These are phyloP conservation scores for Meiosimyza decipiens DNA, from an alignment of 2,888 invertebrate species.

Conservation along the genomic window DNA sequence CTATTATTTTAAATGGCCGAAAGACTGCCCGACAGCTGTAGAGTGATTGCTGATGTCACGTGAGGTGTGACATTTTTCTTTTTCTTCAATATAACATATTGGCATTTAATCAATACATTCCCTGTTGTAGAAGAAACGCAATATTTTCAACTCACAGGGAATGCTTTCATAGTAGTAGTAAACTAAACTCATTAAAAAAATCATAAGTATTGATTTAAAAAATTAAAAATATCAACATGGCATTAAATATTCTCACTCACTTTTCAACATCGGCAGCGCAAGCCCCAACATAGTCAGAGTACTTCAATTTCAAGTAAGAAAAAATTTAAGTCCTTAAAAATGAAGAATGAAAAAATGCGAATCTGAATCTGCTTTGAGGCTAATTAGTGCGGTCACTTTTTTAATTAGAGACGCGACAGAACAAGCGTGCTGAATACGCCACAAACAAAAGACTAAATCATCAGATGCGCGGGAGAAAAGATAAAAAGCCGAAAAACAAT, in stretches of 20 bases:
- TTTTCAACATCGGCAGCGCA: too few relatives aligned
- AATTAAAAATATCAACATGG: too few relatives aligned
- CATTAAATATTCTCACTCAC: too few relatives aligned
- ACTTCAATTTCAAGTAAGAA: conserved; percentile 7
- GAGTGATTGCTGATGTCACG: conserved; percentile 14
- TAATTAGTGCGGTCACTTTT: conserved; percentile 67
- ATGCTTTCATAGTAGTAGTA: too few relatives aligned
- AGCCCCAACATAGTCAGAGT: not conserved
- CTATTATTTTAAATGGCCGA: conserved; percentile 23
- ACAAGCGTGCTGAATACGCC: conserved; percentile 38
- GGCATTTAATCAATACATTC: too few relatives aligned
- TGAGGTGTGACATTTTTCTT: conserved; percentile 16
- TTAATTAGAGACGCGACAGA: conserved; percentile 60
- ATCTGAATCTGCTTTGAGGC: conserved; percentile 57
- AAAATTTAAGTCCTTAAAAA: conserved; percentile 3
- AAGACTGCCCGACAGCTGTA: conserved; percentile 5
- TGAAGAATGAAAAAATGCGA: not conserved
- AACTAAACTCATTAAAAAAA: too few relatives aligned
- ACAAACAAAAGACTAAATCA: conserved; percentile 43
- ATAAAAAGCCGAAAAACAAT: conserved; percentile 27
- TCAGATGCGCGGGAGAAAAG: conserved; percentile 16
- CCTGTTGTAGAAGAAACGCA: too few relatives aligned
- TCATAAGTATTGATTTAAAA: too few relatives aligned
- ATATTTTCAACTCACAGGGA: too few relatives aligned
- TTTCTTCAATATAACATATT: too few relatives aligned